phyloP scores from a whole-genome alignment of 2,113 vertebrate genomes.

The Scalopus aquaticus region DNA sequence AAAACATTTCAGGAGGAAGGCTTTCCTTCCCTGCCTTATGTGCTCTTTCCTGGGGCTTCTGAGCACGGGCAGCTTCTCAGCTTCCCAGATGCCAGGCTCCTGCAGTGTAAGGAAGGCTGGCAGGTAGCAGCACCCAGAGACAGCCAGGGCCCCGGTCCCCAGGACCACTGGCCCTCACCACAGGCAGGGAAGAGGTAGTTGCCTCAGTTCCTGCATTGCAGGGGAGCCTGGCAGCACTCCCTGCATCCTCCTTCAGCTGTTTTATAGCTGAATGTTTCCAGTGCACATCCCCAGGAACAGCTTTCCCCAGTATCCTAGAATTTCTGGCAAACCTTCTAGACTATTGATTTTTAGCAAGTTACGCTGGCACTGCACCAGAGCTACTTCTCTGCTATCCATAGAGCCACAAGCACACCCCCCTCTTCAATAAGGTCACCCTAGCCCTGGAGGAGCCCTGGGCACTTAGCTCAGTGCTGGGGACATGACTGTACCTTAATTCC shows the following conservation, averaged over 20 bases:
- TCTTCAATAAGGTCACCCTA: background rate
- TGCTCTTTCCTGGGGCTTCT: background rate
- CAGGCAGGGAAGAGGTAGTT: no score
- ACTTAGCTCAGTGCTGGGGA: background rate
- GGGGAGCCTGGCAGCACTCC: background rate
- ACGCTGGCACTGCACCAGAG: background rate
- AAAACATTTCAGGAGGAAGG: background rate
- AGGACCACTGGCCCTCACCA: background rate
- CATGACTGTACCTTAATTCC: background rate
- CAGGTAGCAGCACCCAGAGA: rapidly evolving
- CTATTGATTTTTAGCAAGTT: background rate
- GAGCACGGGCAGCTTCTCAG: background rate
- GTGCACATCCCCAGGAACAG: background rate
- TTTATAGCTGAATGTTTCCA: background rate
- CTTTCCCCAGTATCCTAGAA: background rate
- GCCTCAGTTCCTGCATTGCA: background rate
- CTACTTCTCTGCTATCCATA: background rate
- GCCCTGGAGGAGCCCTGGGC: no score
- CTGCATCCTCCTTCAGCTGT: background rate
- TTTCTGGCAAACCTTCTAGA: background rate
- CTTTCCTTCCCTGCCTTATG: background rate
- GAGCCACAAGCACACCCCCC: background rate
- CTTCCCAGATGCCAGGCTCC: background rate
- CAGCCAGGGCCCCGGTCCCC: background rate
- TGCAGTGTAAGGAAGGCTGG: background rate